Evolutionary conservation across 1,140 invertebrate species (phyloP).

Genomic region (Drosophila lacertosa): DNA sequence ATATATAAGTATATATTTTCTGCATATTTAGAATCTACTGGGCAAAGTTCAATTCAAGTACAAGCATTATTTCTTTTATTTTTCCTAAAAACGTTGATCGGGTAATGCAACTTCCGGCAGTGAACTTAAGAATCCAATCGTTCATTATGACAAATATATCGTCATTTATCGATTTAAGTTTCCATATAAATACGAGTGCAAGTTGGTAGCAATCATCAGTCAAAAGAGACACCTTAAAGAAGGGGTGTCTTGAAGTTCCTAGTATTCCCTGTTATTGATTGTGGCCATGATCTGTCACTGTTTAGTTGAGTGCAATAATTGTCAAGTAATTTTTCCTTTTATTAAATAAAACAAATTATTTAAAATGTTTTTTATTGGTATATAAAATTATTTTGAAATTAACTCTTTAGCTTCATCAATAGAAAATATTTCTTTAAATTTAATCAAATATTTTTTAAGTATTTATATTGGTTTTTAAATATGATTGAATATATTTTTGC

Average conservation of each 20-base stretch:
- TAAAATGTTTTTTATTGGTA: no score
- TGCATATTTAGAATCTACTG: neutral
- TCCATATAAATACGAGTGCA: conserved; percentile 13
- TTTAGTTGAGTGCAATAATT: no score
- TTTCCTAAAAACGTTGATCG: neutral
- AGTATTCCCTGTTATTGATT: conserved; percentile 5
- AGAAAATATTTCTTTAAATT: no score
- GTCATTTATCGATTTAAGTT: neutral
- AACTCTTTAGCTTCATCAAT: no score
- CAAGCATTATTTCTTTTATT: neutral
- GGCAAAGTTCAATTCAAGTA: conserved; percentile 6
- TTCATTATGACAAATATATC: conserved; percentile 9
- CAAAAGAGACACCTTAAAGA: neutral
- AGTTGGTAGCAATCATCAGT: neutral
- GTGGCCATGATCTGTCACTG: conserved; percentile 13
- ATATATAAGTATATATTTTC: neutral
- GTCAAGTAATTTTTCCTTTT: no score
- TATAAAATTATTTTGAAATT: no score
- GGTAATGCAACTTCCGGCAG: conserved; percentile 4
- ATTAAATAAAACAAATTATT: no score
- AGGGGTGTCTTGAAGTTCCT: conserved; percentile 16
- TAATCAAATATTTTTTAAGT: neutral
- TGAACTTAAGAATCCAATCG: neutral
- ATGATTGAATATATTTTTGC: neutral
- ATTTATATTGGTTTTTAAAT: neutral